These are phyloP conservation scores for Pyrocephalus nanus DNA, from an alignment of 2,797 vertebrate genomes.

Conservation along the genomic window DNA sequence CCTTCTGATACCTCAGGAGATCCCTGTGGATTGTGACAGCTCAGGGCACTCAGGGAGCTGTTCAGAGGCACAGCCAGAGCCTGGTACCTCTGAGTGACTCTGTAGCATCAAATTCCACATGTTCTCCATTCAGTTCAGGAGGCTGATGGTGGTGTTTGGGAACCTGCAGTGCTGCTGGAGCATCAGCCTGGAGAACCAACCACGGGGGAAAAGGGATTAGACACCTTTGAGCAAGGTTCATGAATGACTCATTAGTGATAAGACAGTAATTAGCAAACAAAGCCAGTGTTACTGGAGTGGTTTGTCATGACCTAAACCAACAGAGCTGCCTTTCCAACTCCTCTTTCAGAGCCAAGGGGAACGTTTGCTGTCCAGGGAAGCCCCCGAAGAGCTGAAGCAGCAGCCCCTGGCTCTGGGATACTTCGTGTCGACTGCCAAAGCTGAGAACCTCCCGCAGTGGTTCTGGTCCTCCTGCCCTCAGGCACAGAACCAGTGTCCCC, in stretches of 20 bases:
- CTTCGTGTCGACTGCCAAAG: slow-evolving; percentile 95
- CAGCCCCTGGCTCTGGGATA: slow-evolving; percentile 96
- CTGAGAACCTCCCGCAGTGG: slow-evolving; percentile 95
- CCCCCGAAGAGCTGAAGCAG: slow-evolving; percentile 95
- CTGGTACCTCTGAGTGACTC: neutral
- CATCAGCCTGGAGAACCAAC: neutral
- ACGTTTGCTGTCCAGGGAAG: slow-evolving; percentile 93
- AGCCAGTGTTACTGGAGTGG: neutral
- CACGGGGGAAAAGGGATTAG: neutral
- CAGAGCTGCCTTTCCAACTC: neutral
- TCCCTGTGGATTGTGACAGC: neutral
- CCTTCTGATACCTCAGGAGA: neutral
- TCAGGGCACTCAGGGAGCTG: neutral
- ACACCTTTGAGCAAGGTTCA: neutral
- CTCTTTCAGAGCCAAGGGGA: slow-evolving; percentile 89
- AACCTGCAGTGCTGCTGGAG: neutral
- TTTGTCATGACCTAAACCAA: neutral
- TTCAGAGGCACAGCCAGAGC: neutral
- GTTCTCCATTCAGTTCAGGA: neutral
- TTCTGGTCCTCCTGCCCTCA: slow-evolving; percentile 98
- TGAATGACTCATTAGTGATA: neutral
- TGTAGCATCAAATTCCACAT: neutral
- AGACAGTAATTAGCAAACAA: neutral
- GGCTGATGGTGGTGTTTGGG: neutral
- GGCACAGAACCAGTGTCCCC: slow-evolving; percentile 95